These are phyloP conservation scores for Drosophila dives DNA, from an alignment of 2,888 invertebrate species.

Conservation along the genomic window DNA sequence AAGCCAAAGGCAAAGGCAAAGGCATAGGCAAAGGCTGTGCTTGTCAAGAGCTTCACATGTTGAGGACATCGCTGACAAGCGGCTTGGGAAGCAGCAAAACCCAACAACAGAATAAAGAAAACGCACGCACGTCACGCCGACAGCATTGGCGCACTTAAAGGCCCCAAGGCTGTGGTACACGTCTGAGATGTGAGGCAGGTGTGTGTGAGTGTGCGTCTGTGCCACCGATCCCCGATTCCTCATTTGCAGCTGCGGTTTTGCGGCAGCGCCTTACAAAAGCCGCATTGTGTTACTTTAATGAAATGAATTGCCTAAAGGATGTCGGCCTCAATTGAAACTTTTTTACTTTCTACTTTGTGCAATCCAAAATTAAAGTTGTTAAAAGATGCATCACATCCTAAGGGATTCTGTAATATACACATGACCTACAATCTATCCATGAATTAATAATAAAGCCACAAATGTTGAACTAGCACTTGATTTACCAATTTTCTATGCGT, in stretches of 20 bases:
- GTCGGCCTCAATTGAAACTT: slow-evolving; percentile 40
- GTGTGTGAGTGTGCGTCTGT: slow-evolving; percentile 9
- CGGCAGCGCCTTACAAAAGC: slow-evolving; percentile 60
- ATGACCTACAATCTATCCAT: slow-evolving; percentile 72
- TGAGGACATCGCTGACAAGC: slow-evolving; percentile 46
- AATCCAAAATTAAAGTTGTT: slow-evolving; percentile 65
- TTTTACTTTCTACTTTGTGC: slow-evolving; percentile 28
- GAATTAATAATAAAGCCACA: slow-evolving; percentile 19
- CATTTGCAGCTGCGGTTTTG: slow-evolving; percentile 63
- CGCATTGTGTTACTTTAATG: slow-evolving; percentile 75
- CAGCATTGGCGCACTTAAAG: slow-evolving; percentile 73
- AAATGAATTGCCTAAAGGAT: slow-evolving; percentile 72
- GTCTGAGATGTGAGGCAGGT: slow-evolving; percentile 21
- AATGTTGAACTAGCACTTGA: slow-evolving; percentile 9
- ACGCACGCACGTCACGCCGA: slow-evolving; percentile 75
- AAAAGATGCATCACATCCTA: slow-evolving; percentile 47
- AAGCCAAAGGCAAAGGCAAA: slow-evolving; percentile 42
- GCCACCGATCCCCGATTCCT: slow-evolving; percentile 35
- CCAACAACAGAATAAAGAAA: slow-evolving; percentile 72
- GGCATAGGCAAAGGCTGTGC: slow-evolving; percentile 13
- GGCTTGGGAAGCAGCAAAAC: slow-evolving; percentile 29
- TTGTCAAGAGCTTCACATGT: slow-evolving; percentile 46
- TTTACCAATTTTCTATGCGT: slow-evolving; percentile 29
- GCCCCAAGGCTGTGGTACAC: slow-evolving; percentile 63
- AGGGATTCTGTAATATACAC: slow-evolving; percentile 49